These are phyloP conservation scores for Alectoris magna DNA, from an alignment of 2,797 vertebrate species.

Conservation along the genomic window DNA sequence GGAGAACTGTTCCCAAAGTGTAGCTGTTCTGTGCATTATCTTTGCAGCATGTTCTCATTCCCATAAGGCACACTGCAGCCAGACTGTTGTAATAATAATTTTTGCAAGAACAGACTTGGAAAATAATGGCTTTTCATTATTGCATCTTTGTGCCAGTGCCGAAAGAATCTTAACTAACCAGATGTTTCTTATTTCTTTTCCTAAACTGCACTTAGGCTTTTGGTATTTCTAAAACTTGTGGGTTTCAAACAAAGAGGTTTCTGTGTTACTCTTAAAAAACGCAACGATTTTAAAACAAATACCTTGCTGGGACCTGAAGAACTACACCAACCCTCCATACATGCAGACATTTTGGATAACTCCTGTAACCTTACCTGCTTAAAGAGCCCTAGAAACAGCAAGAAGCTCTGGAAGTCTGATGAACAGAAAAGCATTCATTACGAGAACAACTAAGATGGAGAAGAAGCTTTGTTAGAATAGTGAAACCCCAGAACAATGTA, in stretches of 20 bases:
- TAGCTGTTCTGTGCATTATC: constrained; percentile 70
- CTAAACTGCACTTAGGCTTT: constrained; percentile 53
- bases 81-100: constrained; percentile 78
- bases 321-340: background rate
- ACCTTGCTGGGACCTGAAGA: background rate
- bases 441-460: background rate
- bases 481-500: background rate
- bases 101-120: constrained; percentile 71
- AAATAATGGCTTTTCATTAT: constrained; percentile 64
- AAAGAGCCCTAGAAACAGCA: background rate
- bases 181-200: constrained; percentile 78
- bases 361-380: background rate
- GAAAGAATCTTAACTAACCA: constrained; percentile 63
- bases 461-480: background rate
- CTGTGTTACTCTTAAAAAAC: constrained; percentile 59
- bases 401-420: constrained; percentile 4
- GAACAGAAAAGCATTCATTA: constrained; percentile 20
- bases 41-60: constrained; percentile 74
- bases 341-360: background rate
- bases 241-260: constrained; percentile 70
- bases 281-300: background rate
- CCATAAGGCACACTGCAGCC: constrained; percentile 62
- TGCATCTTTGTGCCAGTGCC: constrained; percentile 66
- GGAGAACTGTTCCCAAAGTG: constrained; percentile 60
- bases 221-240: constrained; percentile 45